Percentiles rank a stretch among this genome's conserved stretches.
Conservation (phyloP, 2,888 invertebrate genomes). For the Colletes collaris region DNA sequence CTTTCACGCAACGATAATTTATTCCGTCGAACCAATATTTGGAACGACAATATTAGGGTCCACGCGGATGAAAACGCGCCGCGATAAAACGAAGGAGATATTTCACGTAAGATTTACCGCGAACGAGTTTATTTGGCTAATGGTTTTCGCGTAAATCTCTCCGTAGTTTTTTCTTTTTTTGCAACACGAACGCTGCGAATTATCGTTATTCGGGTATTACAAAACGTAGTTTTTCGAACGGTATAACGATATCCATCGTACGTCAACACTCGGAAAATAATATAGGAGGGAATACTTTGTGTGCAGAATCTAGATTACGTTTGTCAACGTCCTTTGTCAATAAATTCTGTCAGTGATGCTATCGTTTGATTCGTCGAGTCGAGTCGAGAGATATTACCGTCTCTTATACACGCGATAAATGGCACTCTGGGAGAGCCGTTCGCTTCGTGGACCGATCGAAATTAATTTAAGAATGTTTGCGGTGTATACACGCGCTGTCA, state of each 20-base stretch:
- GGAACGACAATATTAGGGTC: no score
- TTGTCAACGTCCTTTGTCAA: not conserved
- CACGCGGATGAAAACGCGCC: no score
- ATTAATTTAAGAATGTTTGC: slow-evolving; percentile 62
- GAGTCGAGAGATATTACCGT: not conserved
- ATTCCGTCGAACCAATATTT: no score
- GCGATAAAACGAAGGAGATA: no score
- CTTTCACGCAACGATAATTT: no score
- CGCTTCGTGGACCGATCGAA: slow-evolving; percentile 54
- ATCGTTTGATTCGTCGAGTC: not conserved
- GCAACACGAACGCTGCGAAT: no score
- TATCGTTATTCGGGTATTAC: no score
- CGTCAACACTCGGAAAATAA: no score
- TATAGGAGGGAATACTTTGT: not conserved
- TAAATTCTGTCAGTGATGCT: not conserved
- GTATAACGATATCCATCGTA: not conserved
- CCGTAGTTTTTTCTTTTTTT: no score
- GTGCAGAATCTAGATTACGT: not conserved
- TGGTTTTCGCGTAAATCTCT: no score
- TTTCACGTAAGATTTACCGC: no score
- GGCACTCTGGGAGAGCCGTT: slow-evolving; percentile 7
- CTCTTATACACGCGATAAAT: not conserved
- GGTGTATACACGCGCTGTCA: slow-evolving; percentile 62
- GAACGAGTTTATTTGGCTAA: no score
- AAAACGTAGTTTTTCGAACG: not conserved